Conservation (phyloP, 2,113 vertebrate genomes). For the Periophthalmus modestus region DNA sequence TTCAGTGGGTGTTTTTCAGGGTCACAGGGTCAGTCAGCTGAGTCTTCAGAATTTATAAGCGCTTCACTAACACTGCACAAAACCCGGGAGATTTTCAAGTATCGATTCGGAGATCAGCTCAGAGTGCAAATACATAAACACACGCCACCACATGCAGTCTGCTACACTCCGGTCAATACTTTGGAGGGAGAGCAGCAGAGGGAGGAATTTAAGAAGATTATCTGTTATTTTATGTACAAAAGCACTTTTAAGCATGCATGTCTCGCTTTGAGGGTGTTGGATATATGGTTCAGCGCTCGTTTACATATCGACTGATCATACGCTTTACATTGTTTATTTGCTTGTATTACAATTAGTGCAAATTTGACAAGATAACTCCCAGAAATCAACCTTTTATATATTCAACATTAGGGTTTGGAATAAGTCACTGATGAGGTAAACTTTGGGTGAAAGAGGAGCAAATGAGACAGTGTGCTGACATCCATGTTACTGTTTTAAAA, state of each 20-base stretch:
- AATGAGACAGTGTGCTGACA: no score
- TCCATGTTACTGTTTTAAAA: no score
- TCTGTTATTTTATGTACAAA: constrained; percentile 2
- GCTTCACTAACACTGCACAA: constrained; percentile 54
- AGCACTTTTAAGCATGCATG: neutral
- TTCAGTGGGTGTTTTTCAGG: constrained; percentile 61
- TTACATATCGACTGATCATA: neutral
- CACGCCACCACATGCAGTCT: constrained; percentile 15
- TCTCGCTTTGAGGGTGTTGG: neutral
- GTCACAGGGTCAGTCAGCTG: constrained; percentile 69
- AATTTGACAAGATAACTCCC: neutral
- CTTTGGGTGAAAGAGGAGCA: no score
- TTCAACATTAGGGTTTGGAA: neutral
- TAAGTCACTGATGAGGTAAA: no score
- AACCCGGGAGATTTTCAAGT: constrained; percentile 53
- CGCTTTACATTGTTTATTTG: neutral
- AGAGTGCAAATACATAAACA: constrained; percentile 31
- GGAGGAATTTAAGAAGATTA: neutral
- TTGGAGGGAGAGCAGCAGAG: neutral
- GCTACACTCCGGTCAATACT: constrained; percentile 1
- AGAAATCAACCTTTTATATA: neutral
- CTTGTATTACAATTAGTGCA: neutral
- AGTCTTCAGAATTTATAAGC: constrained; percentile 69
- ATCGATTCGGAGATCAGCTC: constrained; percentile 60
- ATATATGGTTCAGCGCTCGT: neutral